A percentile compares a stretch with the other conserved stretches of the same genome.
Conservation (phyloP, 1,140 invertebrate genomes). For the Drosophila parabipectinata region DNA sequence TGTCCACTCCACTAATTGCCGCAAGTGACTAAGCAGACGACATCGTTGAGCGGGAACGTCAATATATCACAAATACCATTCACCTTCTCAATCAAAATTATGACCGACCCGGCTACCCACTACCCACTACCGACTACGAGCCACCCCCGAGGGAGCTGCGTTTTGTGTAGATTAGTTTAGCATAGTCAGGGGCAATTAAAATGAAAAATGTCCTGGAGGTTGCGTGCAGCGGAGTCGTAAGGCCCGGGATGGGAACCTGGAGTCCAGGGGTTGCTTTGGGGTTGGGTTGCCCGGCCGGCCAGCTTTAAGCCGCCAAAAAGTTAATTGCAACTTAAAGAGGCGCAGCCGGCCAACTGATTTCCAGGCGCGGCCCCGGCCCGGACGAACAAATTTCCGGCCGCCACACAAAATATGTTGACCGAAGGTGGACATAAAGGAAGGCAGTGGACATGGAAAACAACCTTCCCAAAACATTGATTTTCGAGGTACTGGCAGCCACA, state of each 20-base stretch:
- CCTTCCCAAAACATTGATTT: conserved; percentile 6
- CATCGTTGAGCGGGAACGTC: conserved; percentile 70
- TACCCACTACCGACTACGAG: conserved; percentile 21
- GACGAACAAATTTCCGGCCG: conserved; percentile 76
- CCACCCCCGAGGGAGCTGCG: conserved; percentile 66
- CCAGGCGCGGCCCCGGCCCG: conserved; percentile 51
- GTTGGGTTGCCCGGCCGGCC: conserved; percentile 17
- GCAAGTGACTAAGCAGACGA: conserved; percentile 77
- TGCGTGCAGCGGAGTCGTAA: conserved; percentile 69
- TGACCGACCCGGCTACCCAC: conserved; percentile 61
- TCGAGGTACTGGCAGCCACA: too few relatives aligned
- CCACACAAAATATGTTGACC: conserved; percentile 65
- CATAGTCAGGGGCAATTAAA: conserved; percentile 72
- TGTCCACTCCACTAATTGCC: conserved; percentile 62
- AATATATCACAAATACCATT: conserved; percentile 82
- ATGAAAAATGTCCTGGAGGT: conserved; percentile 66
- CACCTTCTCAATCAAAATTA: conserved; percentile 82
- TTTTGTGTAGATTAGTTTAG: conserved; percentile 81
- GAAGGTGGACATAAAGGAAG: conserved; percentile 29
- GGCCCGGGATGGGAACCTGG: conserved; percentile 11
- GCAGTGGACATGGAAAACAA: neutral
- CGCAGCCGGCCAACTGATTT: conserved; percentile 65
- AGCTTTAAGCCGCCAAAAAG: conserved; percentile 65
- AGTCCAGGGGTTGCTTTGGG: neutral
- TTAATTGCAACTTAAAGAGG: conserved; percentile 79